Evolutionary conservation across 2,888 invertebrate genomes (phyloP), one percentile per base, ranked within the genome.

Genomic region (Cancer borealis): DNA sequence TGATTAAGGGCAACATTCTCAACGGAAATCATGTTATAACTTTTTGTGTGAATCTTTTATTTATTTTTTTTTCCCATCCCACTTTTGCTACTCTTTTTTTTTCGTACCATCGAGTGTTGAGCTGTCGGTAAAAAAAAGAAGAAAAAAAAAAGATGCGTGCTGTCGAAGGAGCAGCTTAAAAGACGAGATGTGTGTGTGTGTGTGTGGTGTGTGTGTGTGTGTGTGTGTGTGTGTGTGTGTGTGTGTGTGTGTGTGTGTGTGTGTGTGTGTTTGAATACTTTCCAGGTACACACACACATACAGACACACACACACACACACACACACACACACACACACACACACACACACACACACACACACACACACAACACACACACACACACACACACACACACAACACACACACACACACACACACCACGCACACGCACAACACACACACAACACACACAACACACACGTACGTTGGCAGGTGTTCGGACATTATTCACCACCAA

Each of bases 281-380:
- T n/a, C 4, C 66, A n/a, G n/a, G 0, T n/a, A 66, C n/a, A 66
- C 66, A 66, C 66, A 66, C 66, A 66, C 66, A 66, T n/a, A 66
- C 66, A 66, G n/a, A 66, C 66, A 66, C 47, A 45, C 47, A 45
- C 47, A 45, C 47, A 45, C 47, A 45, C 47, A 88, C n/a, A 88
- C 47, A 88, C 47, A 88, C 45, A 88, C 47, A 88, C 47, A 88
- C 47, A 88, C 47, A 79, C 79, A 79, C 79, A 79, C 26, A 47
- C 49, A 89, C 46, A 89, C 46, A 89, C 49, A 89, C 49, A 89
- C 49, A 89, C 49, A 89, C 46, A 49, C 26, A 88, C 46, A 88
- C 39, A 88, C n/a, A n/a, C n/a, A n/a, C n/a, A n/a, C n/a, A n/a
- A n/a, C n/a, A n/a, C n/a, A n/a, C n/a, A n/a, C n/a, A n/a, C n/a